Evolutionary conservation across 1,140 invertebrate species (phyloP), one percentile per base, ranked within the genome.

Genomic region (Drosophila nannoptera): DNA sequence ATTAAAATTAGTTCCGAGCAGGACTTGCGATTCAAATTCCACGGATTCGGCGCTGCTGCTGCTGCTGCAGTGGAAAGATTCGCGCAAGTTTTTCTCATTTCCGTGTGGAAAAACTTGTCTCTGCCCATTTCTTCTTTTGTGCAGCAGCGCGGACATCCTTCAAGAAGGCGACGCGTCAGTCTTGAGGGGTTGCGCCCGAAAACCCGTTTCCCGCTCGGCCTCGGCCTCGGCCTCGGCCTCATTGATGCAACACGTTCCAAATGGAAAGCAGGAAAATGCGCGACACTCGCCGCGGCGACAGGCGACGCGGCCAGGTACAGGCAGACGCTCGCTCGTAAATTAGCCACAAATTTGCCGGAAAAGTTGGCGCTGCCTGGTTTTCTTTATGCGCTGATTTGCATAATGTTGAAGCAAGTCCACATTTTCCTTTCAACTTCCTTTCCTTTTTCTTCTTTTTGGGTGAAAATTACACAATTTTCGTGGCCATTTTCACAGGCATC

Each of bases 341-440:
- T 86, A 86, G 81, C 81, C 82, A 77, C 81, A 86, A 86, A 86
- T 86, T 86, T 86, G 81, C 76, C 81, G 81, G 69, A 86, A 84
- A 82, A 86, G 35, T 70, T 76, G 55, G 36, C 52, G 36, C 40
- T 62, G 48, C 43, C 22, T 46, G 62, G 16, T 75, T 70, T 78
- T 59, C 63, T 76, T 78, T 59, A 67, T 76, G 65, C 55, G 48
- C 22, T 52, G 46, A 83, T 84, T 84, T 81, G 75, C 81, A 84
- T 84, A 86, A 81, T 77, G n/a, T 75, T 77, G 55, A 68, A 83
- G 72, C 74, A 70, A 38, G 31, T 32, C 35, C 12, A 3, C 22
- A 22, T 35, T 29, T 36, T 42, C 43, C 8, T 36, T 67, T 42
- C 46, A 9, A 50, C 52, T 7, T 45, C 12, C 31, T 60, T 14